These are phyloP conservation scores for Pimephales promelas DNA, from an alignment of 2,113 vertebrate species.

Conservation along the genomic window DNA sequence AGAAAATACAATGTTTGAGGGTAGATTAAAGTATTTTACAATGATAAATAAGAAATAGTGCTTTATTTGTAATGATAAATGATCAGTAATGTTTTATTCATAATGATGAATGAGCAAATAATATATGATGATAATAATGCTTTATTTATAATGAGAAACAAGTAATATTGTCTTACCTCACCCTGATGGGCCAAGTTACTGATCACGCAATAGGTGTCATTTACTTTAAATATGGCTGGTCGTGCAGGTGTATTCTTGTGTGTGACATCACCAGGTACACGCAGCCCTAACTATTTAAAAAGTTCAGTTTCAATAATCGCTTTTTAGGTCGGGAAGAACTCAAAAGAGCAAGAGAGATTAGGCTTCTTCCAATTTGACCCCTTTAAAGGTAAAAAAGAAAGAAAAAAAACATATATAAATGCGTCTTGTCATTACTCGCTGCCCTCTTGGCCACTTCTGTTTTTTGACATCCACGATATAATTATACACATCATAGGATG, in stretches of 20 bases:
- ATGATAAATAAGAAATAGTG: too few species aligned
- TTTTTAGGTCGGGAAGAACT: not conserved
- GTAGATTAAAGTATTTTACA: too few species aligned
- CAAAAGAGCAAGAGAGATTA: not conserved
- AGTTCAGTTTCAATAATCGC: not conserved
- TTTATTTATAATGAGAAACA: not conserved
- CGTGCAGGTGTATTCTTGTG: not conserved
- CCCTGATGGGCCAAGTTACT: not conserved
- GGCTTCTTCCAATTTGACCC: not conserved
- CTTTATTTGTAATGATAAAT: not conserved
- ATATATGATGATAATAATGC: not conserved
- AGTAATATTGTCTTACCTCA: not conserved
- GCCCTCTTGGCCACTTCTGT: slow-evolving; percentile 68
- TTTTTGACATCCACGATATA: slow-evolving; percentile 82
- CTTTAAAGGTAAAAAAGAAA: slow-evolving; percentile 64
- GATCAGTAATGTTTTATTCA: not conserved
- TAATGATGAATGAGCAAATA: not conserved
- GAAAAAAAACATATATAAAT: slow-evolving; percentile 67
- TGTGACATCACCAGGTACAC: not conserved
- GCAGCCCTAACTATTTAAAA: not conserved
- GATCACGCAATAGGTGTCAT: not conserved
- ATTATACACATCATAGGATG: slow-evolving; percentile 85
- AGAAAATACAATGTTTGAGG: too few species aligned
- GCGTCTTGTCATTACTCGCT: slow-evolving; percentile 62
- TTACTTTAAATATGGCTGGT: not conserved